A percentile compares a stretch with the other conserved stretches of the same genome.
Evolutionary conservation across 2,113 vertebrate species (phyloP).

Genomic region (Leucoraja erinaceus): DNA sequence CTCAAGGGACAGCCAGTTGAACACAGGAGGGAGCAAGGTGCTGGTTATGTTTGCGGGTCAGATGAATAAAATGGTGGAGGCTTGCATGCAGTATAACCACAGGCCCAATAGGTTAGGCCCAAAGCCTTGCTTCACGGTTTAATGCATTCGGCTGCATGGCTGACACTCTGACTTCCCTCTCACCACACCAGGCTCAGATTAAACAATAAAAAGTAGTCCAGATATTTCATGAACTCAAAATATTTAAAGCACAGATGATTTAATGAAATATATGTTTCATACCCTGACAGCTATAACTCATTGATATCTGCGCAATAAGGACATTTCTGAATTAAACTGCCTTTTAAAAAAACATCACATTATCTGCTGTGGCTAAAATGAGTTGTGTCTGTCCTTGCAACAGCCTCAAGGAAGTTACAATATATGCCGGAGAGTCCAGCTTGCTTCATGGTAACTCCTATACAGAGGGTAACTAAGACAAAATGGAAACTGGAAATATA

Average conservation of each 20-base stretch:
- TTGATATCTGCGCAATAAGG: background rate
- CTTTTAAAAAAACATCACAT: conserved; percentile 11
- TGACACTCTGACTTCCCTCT: background rate
- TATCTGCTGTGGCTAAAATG: background rate
- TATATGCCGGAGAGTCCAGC: background rate
- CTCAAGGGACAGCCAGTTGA: background rate
- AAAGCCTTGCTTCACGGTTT: background rate
- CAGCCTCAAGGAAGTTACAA: background rate
- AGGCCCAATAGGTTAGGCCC: background rate
- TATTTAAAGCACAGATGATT: background rate
- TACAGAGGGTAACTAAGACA: background rate
- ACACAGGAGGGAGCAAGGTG: background rate
- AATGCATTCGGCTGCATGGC: background rate
- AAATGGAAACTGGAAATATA: background rate
- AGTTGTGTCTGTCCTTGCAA: background rate
- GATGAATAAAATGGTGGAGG: background rate
- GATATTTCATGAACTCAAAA: background rate
- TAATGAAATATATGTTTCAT: background rate
- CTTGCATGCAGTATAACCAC: background rate
- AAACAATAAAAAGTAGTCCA: background rate
- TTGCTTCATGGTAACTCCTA: background rate
- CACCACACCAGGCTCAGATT: too few relatives aligned
- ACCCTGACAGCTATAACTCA: background rate
- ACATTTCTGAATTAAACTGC: background rate
- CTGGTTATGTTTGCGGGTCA: background rate